phyloP scores from a whole-genome alignment of 2,797 vertebrate genomes.

The Sebastes steindachneri region DNA sequence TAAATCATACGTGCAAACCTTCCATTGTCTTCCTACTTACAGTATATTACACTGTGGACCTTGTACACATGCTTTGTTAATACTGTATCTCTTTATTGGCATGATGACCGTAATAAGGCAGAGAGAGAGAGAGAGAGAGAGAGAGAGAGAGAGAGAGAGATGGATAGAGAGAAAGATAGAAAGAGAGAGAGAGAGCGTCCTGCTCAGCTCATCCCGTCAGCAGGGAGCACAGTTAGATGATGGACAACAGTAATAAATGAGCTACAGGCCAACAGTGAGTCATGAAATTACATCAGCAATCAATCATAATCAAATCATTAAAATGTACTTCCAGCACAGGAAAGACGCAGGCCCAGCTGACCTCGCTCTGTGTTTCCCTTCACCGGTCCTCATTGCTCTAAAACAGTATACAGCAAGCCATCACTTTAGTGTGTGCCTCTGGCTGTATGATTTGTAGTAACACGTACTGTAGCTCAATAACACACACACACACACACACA shows the following conservation, averaged over 20 bases:
- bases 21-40: neutral
- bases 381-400: neutral
- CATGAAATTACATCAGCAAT: conserved; percentile 78
- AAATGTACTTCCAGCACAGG: conserved; percentile 68
- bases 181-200: neutral
- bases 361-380: conserved; percentile 31
- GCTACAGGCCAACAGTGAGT: conserved; percentile 73
- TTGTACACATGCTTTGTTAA: neutral
- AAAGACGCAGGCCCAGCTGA: conserved; percentile 31
- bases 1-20: neutral
- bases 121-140: neutral
- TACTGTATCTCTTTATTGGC: neutral
- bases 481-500: neutral
- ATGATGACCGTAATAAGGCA: neutral
- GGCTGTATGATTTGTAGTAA: conserved; percentile 44
- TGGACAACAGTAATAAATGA: conserved; percentile 75
- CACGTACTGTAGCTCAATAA: conserved; percentile 16
- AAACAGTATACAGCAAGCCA: conserved; percentile 15
- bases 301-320: conserved; percentile 77
- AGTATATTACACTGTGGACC: neutral
- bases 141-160: neutral
- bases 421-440: conserved; percentile 22
- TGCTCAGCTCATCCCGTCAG: conserved; percentile 31
- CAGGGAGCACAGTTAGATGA: conserved; percentile 50
- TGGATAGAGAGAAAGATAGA: neutral